These are phyloP conservation scores for Heterodera carotae DNA, from an alignment of 1,140 invertebrate species.

Conservation along the genomic window DNA sequence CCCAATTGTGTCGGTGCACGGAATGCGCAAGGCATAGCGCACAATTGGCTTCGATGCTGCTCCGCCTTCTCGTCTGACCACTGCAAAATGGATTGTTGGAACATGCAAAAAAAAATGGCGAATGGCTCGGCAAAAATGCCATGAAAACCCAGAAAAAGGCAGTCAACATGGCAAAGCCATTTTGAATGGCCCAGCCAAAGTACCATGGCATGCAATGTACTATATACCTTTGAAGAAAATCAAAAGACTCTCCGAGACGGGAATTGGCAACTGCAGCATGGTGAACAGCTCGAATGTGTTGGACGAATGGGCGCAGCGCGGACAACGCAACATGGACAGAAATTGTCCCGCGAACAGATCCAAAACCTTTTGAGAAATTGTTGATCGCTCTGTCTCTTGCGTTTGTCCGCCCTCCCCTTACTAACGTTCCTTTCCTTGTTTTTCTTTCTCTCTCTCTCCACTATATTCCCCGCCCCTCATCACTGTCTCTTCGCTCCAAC, in stretches of 20 bases:
- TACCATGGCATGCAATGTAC: too few species aligned
- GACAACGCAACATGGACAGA: conserved; percentile 79
- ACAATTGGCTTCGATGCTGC: background rate
- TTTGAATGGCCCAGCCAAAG: too few species aligned
- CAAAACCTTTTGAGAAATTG: background rate
- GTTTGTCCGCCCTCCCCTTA: too few species aligned
- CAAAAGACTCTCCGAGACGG: conserved; percentile 56
- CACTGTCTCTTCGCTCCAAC: too few species aligned
- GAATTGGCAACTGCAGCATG: conserved; percentile 80
- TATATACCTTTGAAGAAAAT: conserved; percentile 18
- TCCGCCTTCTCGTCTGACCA: background rate
- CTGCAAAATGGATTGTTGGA: background rate
- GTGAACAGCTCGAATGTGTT: conserved; percentile 86
- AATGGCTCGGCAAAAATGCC: too few species aligned
- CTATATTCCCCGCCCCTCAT: too few species aligned
- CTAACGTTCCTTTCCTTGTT: too few species aligned
- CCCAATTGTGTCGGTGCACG: background rate
- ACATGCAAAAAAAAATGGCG: conserved; percentile 2
- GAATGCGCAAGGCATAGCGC: background rate
- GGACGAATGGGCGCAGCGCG: conserved; percentile 76
- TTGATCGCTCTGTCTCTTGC: too few species aligned
- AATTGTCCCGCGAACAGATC: conserved; percentile 82
- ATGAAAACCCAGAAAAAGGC: too few species aligned
- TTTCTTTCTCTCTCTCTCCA: too few species aligned
- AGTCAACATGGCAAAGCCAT: too few species aligned